These are phyloP conservation scores for Salmo trutta DNA, from an alignment of 2,797 vertebrate species.

Conservation along the genomic window DNA sequence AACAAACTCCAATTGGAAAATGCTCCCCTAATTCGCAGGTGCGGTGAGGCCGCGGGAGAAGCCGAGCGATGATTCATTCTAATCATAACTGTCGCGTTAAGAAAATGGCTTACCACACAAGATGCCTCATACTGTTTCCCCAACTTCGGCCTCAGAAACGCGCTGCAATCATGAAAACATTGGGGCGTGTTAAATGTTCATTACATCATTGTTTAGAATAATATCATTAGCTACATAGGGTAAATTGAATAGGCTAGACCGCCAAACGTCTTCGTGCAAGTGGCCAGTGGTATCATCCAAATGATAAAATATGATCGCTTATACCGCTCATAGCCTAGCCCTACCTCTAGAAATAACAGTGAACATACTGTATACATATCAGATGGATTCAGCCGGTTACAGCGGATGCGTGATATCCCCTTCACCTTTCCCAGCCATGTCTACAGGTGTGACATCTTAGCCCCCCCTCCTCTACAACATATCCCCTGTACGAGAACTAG, in stretches of 20 bases:
- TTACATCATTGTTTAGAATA: background rate
- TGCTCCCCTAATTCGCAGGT: conserved; percentile 53
- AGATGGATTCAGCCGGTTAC: background rate
- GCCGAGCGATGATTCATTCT: conserved; percentile 30
- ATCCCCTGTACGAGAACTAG: background rate
- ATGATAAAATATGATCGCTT: background rate
- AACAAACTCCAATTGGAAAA: conserved; percentile 42
- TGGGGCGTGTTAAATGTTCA: background rate
- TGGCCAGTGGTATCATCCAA: background rate
- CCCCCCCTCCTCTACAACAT: too few relatives aligned
- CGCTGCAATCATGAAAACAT: conserved; percentile 76
- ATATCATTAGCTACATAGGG: background rate
- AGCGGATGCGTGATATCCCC: background rate
- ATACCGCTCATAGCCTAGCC: background rate
- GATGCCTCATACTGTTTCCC: conserved; percentile 99
- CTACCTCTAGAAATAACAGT: background rate
- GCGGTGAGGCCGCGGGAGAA: conserved; percentile 21
- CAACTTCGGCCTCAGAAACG: conserved; percentile 97
- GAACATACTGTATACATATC: background rate
- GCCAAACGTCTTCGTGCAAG: background rate
- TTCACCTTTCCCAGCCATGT: conserved; percentile 1
- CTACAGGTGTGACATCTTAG: conserved; percentile 52
- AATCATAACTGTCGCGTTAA: conserved; percentile 32
- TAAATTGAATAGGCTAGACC: background rate
- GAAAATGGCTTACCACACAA: conserved; percentile 91